Evolutionary conservation across 2,113 vertebrate genomes (phyloP), one percentile per base, ranked within the genome.

Genomic region (Pollachius pollachius): DNA sequence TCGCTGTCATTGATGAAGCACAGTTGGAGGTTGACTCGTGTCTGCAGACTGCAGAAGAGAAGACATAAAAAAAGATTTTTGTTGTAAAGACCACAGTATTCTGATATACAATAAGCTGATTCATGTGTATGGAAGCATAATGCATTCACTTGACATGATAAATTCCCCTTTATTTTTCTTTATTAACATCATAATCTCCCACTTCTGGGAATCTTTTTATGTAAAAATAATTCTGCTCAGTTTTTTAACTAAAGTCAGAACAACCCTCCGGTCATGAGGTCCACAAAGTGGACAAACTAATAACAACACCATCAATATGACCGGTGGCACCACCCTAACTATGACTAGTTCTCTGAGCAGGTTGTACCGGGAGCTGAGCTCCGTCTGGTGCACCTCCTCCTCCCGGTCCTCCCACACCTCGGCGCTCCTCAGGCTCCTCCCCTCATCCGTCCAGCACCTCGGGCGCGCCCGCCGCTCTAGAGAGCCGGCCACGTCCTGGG

Each of bases 1-100:
- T 90, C 89, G 64, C 91, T 92, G 83, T 91, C 85, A 80, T 92
- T 92, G 82, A 92, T 92, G 83, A 92, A 92, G 79, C 91, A 92
- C 17, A 92, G 88, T 79, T 91, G 91, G 1, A 92, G 88, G 52
- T 92, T 92, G 88, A 88, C 92, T 76, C 89, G 90, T 0, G 85
- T 91, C 79, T 90, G 90, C 27, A 92, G 79, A 18, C 91, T 92
- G 71, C 16, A 4, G 60, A 19, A 23, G 12, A 62, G 15, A 15
- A 15, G 23, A 23, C 60, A 25, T 48, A 48, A 7, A 48, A 48
- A 60, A n/a, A 1, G 1, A 19, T 60, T 21, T 23, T 4, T 19
- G 8, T 23, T 23, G 21, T 30, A 25, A 19, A 23, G 19, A 61
- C n/a, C 19, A 13, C 12, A 11, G 3, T 59, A 18, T 19, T 18